A percentile compares a stretch with the other conserved stretches of the same genome.
These are phyloP conservation scores for Phenganax subtilis DNA, from an alignment of 92 coral and sea anemone species.

Conservation along the genomic window DNA sequence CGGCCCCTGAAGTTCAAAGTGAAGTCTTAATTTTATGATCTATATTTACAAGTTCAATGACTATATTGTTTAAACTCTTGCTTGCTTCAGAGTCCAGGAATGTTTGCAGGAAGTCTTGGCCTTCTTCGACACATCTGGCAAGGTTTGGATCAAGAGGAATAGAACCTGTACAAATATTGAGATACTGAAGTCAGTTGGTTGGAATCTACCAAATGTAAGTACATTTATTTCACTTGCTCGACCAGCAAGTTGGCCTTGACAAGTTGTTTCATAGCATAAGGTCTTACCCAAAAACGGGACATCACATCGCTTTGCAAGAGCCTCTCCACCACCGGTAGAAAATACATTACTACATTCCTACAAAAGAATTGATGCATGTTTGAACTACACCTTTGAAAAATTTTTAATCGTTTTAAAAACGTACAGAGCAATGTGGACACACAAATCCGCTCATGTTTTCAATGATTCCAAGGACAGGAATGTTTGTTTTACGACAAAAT, in stretches of 20 bases:
- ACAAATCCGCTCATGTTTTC: constrained; percentile 98
- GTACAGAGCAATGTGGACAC: constrained; percentile 89
- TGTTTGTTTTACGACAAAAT: constrained; percentile 78
- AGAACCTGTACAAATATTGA: constrained; percentile 53
- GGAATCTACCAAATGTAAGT: not conserved
- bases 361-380: not conserved
- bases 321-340: constrained; percentile 96
- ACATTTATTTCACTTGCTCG: not conserved
- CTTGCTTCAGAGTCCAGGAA: constrained; percentile 68
- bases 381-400: not conserved
- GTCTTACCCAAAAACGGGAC: constrained; percentile 79
- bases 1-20: not conserved
- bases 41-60: constrained; percentile 39
- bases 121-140: constrained; percentile 73
- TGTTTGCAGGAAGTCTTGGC: constrained; percentile 63
- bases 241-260: not conserved
- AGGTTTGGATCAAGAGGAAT: constrained; percentile 92
- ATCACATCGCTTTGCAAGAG: constrained; percentile 69
- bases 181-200: not conserved
- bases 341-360: constrained; percentile 96
- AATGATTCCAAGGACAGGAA: constrained; percentile 77
- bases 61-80: constrained; percentile 63
- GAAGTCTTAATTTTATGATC: not conserved
- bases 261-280: not conserved
- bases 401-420: constrained; percentile 11